phyloP scores from a whole-genome alignment of 2,113 vertebrate species.

The Esox niger region DNA sequence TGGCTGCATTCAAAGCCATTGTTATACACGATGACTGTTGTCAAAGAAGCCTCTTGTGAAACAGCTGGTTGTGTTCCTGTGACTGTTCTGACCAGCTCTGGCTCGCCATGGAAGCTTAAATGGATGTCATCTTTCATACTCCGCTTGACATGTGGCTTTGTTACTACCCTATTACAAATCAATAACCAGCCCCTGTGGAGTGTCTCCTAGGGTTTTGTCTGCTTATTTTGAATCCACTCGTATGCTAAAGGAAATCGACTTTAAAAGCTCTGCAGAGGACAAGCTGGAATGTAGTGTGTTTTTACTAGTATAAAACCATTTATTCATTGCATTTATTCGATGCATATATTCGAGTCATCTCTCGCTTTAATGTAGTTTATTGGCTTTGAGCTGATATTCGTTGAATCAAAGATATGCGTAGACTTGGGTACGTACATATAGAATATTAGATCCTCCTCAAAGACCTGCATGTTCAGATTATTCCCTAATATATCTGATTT shows the following conservation, averaged over 20 bases:
- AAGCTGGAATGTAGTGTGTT: neutral
- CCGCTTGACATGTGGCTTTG: neutral
- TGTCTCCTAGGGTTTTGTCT: too few species aligned
- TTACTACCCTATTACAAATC: too few species aligned
- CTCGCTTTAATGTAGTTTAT: neutral
- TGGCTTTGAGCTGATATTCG: neutral
- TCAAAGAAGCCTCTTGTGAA: neutral
- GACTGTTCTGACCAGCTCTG: neutral
- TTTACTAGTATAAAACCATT: neutral
- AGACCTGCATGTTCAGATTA: neutral
- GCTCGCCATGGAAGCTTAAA: neutral
- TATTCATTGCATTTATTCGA: neutral
- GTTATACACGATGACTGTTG: neutral
- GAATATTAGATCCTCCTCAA: too few species aligned
- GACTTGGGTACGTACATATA: neutral
- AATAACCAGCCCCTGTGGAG: too few species aligned
- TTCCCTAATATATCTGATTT: neutral
- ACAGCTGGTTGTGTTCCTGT: neutral
- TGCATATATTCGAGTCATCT: neutral
- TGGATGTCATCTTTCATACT: neutral
- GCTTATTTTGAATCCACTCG: too few species aligned
- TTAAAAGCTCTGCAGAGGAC: too few species aligned
- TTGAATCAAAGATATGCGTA: neutral
- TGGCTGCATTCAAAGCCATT: neutral
- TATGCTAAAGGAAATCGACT: too few species aligned